Base-by-base conservation (phyloP, 2,113 vertebrate genomes). In the Aviceda subcristata region DNA sequence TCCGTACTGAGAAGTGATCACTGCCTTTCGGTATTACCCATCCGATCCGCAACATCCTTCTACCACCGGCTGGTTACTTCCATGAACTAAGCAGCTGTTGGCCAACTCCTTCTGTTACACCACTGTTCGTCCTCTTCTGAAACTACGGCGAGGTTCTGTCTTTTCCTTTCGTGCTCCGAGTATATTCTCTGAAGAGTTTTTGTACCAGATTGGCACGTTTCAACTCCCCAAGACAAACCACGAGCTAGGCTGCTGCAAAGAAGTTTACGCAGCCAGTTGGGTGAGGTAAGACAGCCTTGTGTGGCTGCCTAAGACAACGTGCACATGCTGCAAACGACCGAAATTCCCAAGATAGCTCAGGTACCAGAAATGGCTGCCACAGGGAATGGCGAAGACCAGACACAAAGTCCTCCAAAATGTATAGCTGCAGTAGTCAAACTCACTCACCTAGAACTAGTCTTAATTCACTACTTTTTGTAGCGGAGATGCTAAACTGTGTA, bases 381-480 rank as follows among this genome's bases (percentile, higher is more conserved):
- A 60, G 16, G 39, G 32, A 73, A 64, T 3, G 1, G 26, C 6
- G 11, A 79, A 46, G 15, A 24, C 20, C 56, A 83, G 6, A 14
- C 9, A n/a, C 7, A 8, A 0, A 3, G 12, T 24, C 26, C 36
- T 67, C 17, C 38, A 50, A 63, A 48, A 53, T 1, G 22, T 0
- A 32, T 1, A 75, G 41, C 18, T 63, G 85, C 43, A 57, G 30
- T 11, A 73, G 48, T 4, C n/a, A 86, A 91, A 46, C 29, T 74
- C 53, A 11, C 68, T 38, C n/a, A 34, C 34, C 21, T 4, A 30
- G 20, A 89, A 48, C 17, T 9, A 41, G 43, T 30, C 20, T 78
- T 32, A 68, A 59, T 8, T 63, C 27, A 13, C 11, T 32, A 6
- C 11, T 43, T 41, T 41, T 29, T 56, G 22, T 24, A 46, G 45